A percentile compares a stretch with the other conserved stretches of the same genome.
phyloP scores from a whole-genome alignment of 2,113 vertebrate species.

The Sphyrna mokarran region DNA sequence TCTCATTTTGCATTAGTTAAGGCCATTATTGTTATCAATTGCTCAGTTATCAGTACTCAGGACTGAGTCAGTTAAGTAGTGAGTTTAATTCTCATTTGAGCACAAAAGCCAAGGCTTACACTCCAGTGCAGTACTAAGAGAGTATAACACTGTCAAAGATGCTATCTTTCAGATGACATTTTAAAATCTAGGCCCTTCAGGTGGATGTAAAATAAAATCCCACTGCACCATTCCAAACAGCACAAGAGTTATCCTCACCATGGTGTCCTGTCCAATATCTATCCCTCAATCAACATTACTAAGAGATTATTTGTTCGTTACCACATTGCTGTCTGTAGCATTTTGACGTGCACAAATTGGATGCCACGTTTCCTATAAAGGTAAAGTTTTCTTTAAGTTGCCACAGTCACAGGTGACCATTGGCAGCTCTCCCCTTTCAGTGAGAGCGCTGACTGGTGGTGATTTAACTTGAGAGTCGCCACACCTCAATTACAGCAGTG shows the following conservation, averaged over 20 bases:
- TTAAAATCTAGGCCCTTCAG: background rate
- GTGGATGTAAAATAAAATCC: background rate
- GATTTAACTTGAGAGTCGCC: too few species aligned
- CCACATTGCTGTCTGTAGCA: background rate
- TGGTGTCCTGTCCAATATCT: background rate
- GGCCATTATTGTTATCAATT: background rate
- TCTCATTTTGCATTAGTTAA: background rate
- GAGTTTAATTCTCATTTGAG: background rate
- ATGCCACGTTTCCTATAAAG: background rate
- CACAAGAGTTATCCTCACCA: background rate
- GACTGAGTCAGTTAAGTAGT: background rate
- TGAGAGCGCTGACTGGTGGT: too few species aligned
- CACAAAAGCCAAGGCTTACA: background rate
- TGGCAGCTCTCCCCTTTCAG: too few species aligned
- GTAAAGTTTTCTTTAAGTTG: too few species aligned
- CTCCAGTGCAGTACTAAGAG: background rate
- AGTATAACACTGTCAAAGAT: background rate
- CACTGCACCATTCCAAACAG: background rate
- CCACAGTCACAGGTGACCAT: too few species aligned
- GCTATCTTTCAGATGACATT: background rate
- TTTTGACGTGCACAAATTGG: background rate
- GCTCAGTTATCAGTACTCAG: background rate
- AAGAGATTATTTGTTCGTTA: background rate
- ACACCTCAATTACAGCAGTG: too few species aligned
- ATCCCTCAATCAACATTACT: background rate